phyloP scores from a whole-genome alignment of 2,113 vertebrate species.

The Oxyruncus cristatus region DNA sequence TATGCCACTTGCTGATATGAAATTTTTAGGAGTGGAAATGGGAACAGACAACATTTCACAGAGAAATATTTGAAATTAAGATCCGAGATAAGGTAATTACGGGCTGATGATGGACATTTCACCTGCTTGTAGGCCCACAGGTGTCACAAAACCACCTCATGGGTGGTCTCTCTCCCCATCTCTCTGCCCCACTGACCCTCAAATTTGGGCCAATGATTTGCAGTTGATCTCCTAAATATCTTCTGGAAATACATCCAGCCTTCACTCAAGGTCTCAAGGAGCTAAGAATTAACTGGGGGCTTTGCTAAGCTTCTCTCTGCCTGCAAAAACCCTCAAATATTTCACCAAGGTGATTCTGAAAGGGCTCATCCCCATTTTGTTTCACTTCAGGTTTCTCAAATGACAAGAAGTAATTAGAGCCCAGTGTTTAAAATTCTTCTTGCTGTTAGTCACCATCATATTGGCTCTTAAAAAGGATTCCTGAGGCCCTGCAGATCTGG shows the following conservation, averaged over 20 bases:
- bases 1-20: not conserved
- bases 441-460: accelerated
- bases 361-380: not conserved
- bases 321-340: not conserved
- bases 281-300: not conserved
- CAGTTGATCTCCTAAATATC: not conserved
- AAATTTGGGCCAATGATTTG: not conserved
- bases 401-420: not conserved
- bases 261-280: not conserved
- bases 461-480: not conserved
- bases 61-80: constrained; percentile 13
- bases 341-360: not conserved
- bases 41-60: not conserved
- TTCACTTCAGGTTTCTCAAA: not conserved
- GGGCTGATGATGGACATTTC: not conserved
- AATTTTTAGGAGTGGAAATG: not conserved
- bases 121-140: not conserved
- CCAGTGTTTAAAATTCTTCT: not conserved
- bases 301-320: not conserved
- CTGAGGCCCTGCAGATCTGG: not conserved
- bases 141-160: not conserved
- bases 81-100: not conserved
- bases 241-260: not conserved
- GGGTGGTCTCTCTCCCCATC: not conserved
- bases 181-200: not conserved